A percentile compares a stretch with the other conserved stretches of the same genome.
These are phyloP conservation scores for Tetragonula clypearis DNA, from an alignment of 1,140 invertebrate species.

Conservation along the genomic window DNA sequence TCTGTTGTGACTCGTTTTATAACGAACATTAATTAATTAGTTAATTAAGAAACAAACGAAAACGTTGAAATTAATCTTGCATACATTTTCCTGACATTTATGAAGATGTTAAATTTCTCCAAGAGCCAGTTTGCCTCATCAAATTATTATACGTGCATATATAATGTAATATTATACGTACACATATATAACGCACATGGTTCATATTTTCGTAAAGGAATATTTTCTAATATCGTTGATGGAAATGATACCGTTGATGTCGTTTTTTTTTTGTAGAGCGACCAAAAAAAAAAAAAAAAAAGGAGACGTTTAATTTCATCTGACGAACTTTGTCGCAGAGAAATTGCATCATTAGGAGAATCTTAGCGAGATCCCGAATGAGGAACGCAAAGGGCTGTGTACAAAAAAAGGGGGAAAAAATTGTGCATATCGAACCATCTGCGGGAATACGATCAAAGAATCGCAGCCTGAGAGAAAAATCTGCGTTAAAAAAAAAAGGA, in stretches of 20 bases:
- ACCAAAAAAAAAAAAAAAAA: background rate
- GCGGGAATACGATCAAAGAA: background rate
- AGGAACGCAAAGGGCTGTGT: background rate
- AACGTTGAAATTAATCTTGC: background rate
- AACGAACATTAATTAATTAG: background rate
- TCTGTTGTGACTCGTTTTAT: background rate
- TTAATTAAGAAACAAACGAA: background rate
- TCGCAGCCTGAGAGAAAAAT: background rate
- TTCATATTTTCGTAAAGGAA: background rate
- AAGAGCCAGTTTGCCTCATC: background rate
- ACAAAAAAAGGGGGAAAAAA: background rate
- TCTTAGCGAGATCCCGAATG: background rate
- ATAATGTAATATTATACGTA: background rate
- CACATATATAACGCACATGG: background rate
- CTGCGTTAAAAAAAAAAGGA: background rate
- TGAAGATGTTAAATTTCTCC: background rate
- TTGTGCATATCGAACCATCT: background rate
- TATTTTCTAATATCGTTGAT: conserved; percentile 4
- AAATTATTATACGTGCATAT: background rate
- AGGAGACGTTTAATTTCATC: background rate
- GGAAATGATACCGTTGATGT: background rate
- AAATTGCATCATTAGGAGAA: background rate
- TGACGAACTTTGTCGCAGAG: background rate
- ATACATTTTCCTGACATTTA: background rate
- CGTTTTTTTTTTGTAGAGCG: background rate